Percentiles rank a stretch among this genome's conserved stretches.
These are phyloP conservation scores for Iselma pallidipennis DNA, from an alignment of 2,888 invertebrate species.

Conservation along the genomic window DNA sequence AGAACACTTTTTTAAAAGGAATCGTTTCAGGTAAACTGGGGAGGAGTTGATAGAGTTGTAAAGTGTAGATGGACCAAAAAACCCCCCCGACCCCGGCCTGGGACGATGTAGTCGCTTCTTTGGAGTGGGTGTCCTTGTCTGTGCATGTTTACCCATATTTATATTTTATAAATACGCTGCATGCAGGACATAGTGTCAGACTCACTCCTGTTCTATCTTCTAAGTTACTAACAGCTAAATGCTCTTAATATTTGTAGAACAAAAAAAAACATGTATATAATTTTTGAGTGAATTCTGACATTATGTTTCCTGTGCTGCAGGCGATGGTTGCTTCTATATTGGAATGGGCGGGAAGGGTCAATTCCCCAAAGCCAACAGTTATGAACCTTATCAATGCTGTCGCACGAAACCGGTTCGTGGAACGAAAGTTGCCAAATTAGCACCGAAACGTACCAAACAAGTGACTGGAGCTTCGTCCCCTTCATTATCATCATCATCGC, in stretches of 20 bases:
- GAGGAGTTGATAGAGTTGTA: slow-evolving; percentile 28
- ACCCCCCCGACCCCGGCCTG: slow-evolving; percentile 38
- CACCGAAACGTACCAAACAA: slow-evolving; percentile 49
- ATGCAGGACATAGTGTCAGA: slow-evolving; percentile 58
- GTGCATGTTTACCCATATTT: slow-evolving; percentile 43
- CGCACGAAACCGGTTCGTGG: slow-evolving; percentile 80
- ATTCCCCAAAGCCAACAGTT: slow-evolving; percentile 73
- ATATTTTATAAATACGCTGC: slow-evolving; percentile 37
- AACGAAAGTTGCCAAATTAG: slow-evolving; percentile 80
- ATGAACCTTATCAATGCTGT: slow-evolving; percentile 92
- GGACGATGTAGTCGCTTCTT: slow-evolving; percentile 39
- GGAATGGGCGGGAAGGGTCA: slow-evolving; percentile 87
- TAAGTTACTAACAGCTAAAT: slow-evolving; percentile 46
- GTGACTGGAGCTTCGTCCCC: slow-evolving; percentile 20
- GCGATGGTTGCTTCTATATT: slow-evolving; percentile 97
- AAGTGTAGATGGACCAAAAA: slow-evolving; percentile 31
- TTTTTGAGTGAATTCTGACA: slow-evolving; percentile 65
- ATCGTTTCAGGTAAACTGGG: slow-evolving; percentile 55
- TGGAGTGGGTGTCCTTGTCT: slow-evolving; percentile 50
- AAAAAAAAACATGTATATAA: slow-evolving; percentile 49
- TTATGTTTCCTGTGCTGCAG: slow-evolving; percentile 87
- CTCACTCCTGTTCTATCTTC: slow-evolving; percentile 48
- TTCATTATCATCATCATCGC: slow-evolving; percentile 27
- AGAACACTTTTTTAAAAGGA: slow-evolving; percentile 44
- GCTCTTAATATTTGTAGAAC: slow-evolving; percentile 35